Base-by-base conservation (phyloP, 1,140 invertebrate genomes). In the Drosophila repletoides region DNA sequence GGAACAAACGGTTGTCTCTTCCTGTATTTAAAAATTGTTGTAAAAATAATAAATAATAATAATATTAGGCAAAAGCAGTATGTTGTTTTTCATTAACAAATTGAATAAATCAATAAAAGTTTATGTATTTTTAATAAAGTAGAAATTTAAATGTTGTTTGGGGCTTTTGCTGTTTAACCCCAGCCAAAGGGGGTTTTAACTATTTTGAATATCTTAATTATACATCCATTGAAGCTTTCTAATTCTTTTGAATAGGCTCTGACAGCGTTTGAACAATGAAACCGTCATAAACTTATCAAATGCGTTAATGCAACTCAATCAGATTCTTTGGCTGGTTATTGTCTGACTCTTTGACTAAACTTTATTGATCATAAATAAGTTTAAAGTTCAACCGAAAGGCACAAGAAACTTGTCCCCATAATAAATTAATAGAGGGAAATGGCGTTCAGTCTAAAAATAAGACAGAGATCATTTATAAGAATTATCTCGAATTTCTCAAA, bases 401-500 rank as follows among this genome's bases (percentile, higher is more conserved):
- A 63, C 17, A 14, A 38, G 53, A 24, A 29, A 41, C 34, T 19
- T 19, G 51, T 5, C 15, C n/a, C 9, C 5, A 4, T 10, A 28
- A 59, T 9, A 46, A 60, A 59, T 41, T 36, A 66, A 59, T 41
- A 17, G 34, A n/a, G 31, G 15, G 33, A 51, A 17, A 36, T 17
- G 14, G 40, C 29, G 14, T 26, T 5, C 19, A 26, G 21, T 28
- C 14, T 1, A 5, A 12, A 51, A 43, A 31, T 48, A 10, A 56
- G 31, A 43, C 29, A n/a, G 19, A 15, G 51, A 26, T 69, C 58
- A 58, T 72, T 51, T 70, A 34, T 69, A 43, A 72, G 52, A 56
- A 76, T 65, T 59, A 55, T 69, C n/a, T n/a, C 41, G 5, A 19
- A 31, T 9, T 28, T 26, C 38, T 48, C 58, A 69, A 69, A 83